Conservation (phyloP, 2,113 vertebrate species). For the Sprattus sprattus region DNA sequence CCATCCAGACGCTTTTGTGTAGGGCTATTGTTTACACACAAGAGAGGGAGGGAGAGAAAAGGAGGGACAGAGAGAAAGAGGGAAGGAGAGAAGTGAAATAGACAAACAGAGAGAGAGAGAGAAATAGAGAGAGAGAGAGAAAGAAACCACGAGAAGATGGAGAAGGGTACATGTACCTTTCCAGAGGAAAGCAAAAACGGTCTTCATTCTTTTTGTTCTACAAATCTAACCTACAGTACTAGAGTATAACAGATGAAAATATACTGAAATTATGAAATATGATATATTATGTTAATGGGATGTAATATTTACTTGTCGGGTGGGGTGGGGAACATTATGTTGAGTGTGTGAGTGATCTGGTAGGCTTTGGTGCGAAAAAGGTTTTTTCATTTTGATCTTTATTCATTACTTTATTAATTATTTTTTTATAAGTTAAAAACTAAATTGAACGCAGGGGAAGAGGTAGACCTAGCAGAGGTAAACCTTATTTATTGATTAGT, state of each 20-base stretch:
- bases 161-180: not conserved
- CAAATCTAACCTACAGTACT: not conserved
- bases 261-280: slow-evolving; percentile 1
- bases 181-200: not conserved
- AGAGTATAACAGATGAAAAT: slow-evolving; percentile 4
- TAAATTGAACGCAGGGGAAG: not conserved
- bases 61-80: slow-evolving; percentile 18
- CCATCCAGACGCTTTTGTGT: slow-evolving; percentile 25
- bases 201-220: slow-evolving; percentile 3
- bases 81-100: not conserved
- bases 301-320: slow-evolving; percentile 15
- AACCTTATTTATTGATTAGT: not conserved
- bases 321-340: not conserved
- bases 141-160: not conserved
- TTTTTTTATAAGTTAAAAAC: not conserved
- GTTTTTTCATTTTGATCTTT: not conserved
- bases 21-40: slow-evolving; percentile 40
- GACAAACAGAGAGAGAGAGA: not conserved
- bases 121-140: not conserved
- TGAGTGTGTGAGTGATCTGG: not conserved
- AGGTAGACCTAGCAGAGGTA: not conserved
- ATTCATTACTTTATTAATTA: not conserved
- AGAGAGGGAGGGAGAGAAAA: slow-evolving; percentile 17
- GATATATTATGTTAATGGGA: not conserved
- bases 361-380: not conserved